Percentiles rank a stretch among this genome's conserved stretches.
These are phyloP conservation scores for Penelope pileata DNA, from an alignment of 2,113 vertebrate genomes.

Conservation along the genomic window DNA sequence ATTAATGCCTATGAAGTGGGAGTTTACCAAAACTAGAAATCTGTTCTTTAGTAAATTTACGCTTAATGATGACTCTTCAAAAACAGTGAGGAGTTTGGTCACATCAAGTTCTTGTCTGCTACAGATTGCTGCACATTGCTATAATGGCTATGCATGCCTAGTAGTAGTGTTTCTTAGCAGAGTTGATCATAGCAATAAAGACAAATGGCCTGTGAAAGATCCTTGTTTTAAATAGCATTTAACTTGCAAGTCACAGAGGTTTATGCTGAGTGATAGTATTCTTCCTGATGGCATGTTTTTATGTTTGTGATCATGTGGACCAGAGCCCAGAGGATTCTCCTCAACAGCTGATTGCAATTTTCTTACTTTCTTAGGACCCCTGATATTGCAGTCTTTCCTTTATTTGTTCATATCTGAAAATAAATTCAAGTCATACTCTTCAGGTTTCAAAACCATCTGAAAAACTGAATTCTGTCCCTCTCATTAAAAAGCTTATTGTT, in stretches of 20 bases:
- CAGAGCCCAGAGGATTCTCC: neutral
- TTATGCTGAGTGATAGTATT: neutral
- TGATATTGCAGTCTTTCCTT: neutral
- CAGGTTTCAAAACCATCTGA: neutral
- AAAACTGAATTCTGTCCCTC: neutral
- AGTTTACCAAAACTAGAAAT: neutral
- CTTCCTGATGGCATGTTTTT: neutral
- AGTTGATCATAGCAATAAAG: neutral
- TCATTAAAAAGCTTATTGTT: neutral
- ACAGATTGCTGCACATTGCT: neutral
- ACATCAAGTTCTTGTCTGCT: neutral
- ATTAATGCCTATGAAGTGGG: neutral
- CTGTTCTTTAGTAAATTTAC: neutral
- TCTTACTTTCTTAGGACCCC: neutral
- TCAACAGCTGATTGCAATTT: neutral
- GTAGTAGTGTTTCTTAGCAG: neutral
- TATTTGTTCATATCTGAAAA: neutral
- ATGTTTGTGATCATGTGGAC: neutral
- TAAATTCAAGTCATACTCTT: neutral
- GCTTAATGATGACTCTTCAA: neutral
- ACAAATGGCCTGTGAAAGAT: neutral
- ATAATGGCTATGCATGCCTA: neutral
- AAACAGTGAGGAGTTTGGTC: neutral
- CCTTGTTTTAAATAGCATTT: neutral
- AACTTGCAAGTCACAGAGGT: neutral